phyloP scores from a whole-genome alignment of 2,888 invertebrate genomes.

The Sesia apiformis region DNA sequence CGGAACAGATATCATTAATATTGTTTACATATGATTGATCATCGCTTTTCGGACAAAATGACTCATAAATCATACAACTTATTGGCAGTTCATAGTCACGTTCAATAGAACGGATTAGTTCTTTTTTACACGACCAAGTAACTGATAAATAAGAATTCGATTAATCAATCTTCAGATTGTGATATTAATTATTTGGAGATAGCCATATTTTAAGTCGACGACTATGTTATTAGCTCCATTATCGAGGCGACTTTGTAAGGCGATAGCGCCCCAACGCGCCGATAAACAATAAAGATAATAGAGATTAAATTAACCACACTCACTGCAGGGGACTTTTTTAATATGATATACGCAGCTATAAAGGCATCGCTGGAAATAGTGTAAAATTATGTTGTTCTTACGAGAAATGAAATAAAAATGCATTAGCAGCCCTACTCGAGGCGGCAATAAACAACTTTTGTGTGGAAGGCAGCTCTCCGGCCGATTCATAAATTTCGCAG shows the following conservation, averaged over 20 bases:
- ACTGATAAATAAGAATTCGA: constrained; percentile 9
- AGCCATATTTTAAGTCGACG: constrained; percentile 3
- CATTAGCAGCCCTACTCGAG: constrained; percentile 52
- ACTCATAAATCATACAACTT: constrained; percentile 26
- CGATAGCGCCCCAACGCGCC: constrained; percentile 19
- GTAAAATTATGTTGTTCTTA: constrained; percentile 58
- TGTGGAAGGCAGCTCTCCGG: constrained; percentile 65
- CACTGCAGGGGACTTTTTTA: constrained; percentile 49
- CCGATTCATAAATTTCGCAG: constrained; percentile 68
- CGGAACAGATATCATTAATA: constrained; percentile 56
- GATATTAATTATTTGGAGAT: constrained; percentile 6
- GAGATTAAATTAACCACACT: constrained; percentile 46
- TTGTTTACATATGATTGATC: constrained; percentile 54
- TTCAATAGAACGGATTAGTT: constrained; percentile 21
- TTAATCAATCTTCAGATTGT: constrained; percentile 14
- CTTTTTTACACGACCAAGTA: constrained; percentile 13
- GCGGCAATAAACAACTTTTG: constrained; percentile 66
- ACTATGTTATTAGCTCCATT: constrained; percentile 9
- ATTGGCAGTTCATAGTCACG: constrained; percentile 30
- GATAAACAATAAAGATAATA: constrained; percentile 48
- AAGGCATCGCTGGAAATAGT: constrained; percentile 47
- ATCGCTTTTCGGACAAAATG: constrained; percentile 28
- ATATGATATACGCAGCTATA: constrained; percentile 51
- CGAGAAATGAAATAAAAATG: constrained; percentile 49
- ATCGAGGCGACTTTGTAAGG: constrained; percentile 7